phyloP scores from a whole-genome alignment of 2,113 vertebrate species.

The Lathamus discolor region DNA sequence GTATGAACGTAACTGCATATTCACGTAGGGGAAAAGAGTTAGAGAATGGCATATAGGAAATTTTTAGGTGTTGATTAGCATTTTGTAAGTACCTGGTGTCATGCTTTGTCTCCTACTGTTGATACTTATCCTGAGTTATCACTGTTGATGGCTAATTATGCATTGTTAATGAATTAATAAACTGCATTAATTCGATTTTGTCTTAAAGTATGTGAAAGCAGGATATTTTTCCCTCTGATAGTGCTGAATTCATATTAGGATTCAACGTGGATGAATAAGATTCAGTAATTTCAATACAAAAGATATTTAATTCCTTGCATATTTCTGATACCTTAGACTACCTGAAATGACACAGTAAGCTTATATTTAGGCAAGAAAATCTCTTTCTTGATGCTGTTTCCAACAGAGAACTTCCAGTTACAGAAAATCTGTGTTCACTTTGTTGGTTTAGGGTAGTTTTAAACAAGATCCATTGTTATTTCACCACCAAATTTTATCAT shows the following conservation, averaged over 20 bases:
- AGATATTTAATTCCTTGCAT: not conserved
- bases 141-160: not conserved
- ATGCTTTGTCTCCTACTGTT: not conserved
- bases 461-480: not conserved
- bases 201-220: not conserved
- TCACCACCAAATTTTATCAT: not conserved
- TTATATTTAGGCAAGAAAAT: not conserved
- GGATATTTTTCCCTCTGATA: not conserved
- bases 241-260: not conserved
- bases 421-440: not conserved
- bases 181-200: not conserved
- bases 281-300: not conserved
- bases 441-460: not conserved
- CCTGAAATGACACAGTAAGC: not conserved
- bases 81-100: not conserved
- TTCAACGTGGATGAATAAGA: not conserved
- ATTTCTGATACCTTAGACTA: not conserved
- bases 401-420: not conserved
- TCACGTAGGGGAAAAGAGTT: not conserved
- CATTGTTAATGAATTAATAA: not conserved
- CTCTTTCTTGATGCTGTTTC: not conserved
- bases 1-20: fast-evolving
- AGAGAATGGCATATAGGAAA: not conserved
- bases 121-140: not conserved
- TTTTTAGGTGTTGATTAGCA: not conserved